Base-by-base conservation (phyloP, 1,140 invertebrate genomes). In the Mya arenaria region DNA sequence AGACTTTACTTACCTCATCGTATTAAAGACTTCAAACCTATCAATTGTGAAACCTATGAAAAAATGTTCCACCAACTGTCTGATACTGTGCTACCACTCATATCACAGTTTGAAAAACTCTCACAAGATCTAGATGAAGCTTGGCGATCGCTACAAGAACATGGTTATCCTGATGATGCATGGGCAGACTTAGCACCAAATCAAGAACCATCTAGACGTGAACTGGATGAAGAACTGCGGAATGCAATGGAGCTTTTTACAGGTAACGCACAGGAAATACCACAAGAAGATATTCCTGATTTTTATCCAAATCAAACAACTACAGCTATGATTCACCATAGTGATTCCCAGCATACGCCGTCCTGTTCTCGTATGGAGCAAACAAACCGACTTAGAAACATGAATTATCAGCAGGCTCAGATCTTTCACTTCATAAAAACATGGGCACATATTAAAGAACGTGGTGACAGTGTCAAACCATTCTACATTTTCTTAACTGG, bases 401-500 rank as follows among this genome's bases (percentile, higher is more conserved):
- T 62, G 8, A 62, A 62, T 19, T 32, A 62, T 4, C 58, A 62
- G 23, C 58, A 62, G 19, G 58, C 58, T 62, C 58, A 62, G 19
- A 62, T 62, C 19, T 62, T 62, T 19, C 58, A 62, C 58, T 62
- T 62, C 58, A 25, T 62, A 4, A 62, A 25, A 25, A 4, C 4
- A 4, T 62, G 58, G 58, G 58, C 58, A 6, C 58, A 25, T 25
- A 4, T 62, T 8, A 62, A 62, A 62, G 4, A 19, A 62, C 4
- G 36, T 62, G 19, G 4, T 62, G 58, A 62, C 58, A 62, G 36
- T 62, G 58, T 62, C 8, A 28, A 6, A 30, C 66, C 66, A 13
- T 71, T 71, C n/a, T 71, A 71, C 37, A 71, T 39, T 5, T 71
- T 48, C 66, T 28, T 71, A 52, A 71, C 66, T 28, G 66, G 66